Evolutionary conservation across 2,797 vertebrate genomes (phyloP).

Genomic region (Betta splendens): DNA sequence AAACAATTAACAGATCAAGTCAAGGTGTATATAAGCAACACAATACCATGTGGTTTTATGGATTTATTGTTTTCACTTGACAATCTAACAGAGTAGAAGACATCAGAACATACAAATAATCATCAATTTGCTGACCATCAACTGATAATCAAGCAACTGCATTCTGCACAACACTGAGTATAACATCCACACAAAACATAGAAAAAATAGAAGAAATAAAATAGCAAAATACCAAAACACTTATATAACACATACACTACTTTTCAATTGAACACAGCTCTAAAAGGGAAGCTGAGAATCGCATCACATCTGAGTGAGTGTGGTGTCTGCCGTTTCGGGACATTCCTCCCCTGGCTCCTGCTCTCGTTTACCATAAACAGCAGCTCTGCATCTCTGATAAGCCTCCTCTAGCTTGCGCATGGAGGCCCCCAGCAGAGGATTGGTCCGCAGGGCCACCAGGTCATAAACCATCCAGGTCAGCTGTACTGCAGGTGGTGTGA

Average conservation of each 20-base stretch:
- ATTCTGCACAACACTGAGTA: neutral
- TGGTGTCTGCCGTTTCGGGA: neutral
- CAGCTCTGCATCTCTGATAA: conserved; percentile 78
- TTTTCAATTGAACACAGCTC: neutral
- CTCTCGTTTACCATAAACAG: conserved; percentile 34
- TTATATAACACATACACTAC: neutral
- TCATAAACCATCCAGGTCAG: conserved; percentile 87
- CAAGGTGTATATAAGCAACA: neutral
- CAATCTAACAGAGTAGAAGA: neutral
- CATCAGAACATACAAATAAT: neutral
- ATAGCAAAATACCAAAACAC: too few relatives aligned
- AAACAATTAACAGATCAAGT: neutral
- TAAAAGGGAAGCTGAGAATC: neutral
- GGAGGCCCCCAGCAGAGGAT: conserved; percentile 75
- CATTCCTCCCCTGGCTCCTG: conserved; percentile 1
- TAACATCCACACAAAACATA: neutral
- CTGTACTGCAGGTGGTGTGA: conserved; percentile 77
- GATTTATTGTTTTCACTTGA: conserved; percentile 19
- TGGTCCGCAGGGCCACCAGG: conserved; percentile 81
- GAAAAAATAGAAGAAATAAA: too few relatives aligned
- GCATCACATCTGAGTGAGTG: conserved; percentile 14
- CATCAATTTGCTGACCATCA: neutral
- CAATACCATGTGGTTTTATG: neutral
- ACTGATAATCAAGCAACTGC: neutral
- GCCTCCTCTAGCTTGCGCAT: conserved; percentile 79